Conservation (phyloP, 2,113 vertebrate species). For the Capreolus pygargus region DNA sequence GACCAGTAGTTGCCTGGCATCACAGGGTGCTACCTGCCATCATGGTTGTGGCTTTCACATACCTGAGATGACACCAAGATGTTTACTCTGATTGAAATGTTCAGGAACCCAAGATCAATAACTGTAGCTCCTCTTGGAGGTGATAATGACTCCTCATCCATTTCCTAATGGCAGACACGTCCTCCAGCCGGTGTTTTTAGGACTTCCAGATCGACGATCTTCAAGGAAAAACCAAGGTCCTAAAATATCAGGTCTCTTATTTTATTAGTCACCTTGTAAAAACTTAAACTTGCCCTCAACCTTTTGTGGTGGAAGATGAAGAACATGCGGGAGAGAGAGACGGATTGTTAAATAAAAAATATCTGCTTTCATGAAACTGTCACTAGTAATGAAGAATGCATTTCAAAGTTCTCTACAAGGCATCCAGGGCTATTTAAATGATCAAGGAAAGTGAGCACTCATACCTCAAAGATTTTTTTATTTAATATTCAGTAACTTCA, state of each 20-base stretch:
- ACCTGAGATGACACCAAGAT: neutral
- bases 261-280: slow-evolving; percentile 51
- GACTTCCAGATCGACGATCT: neutral
- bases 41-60: neutral
- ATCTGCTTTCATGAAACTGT: slow-evolving; percentile 49
- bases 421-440: slow-evolving; percentile 47
- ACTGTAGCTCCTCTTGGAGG: neutral
- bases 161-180: neutral
- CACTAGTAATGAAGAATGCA: slow-evolving; percentile 55
- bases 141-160: neutral
- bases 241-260: slow-evolving; percentile 26
- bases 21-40: neutral
- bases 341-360: slow-evolving; percentile 59
- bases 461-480: neutral
- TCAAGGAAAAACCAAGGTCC: slow-evolving; percentile 22
- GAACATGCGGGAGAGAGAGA: slow-evolving; percentile 16
- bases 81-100: neutral
- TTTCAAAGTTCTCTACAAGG: slow-evolving; percentile 22
- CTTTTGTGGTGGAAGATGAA: slow-evolving; percentile 25
- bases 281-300: slow-evolving; percentile 37
- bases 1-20: neutral
- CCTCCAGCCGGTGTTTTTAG: neutral
- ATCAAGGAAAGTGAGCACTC: slow-evolving; percentile 27
- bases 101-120: neutral
- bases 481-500: slow-evolving; percentile 48